Base-by-base conservation (phyloP, 2,888 invertebrate genomes). In the Branchellion lobata region DNA sequence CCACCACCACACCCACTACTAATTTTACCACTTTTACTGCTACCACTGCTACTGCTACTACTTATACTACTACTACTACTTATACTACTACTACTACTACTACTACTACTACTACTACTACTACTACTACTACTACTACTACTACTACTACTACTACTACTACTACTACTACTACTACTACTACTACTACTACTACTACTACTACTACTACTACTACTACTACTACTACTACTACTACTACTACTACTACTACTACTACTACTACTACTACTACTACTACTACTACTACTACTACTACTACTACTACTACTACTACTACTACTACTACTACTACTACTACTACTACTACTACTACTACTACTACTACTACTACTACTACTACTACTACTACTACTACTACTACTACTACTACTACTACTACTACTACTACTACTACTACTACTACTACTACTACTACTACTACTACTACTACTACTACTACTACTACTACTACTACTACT, bases 361-460 rank as follows among this genome's bases (percentile, higher is more conserved):
- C 71, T 69, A 69, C 71, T 69, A 69, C 71, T 69, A 69, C 11
- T 69, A 69, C 71, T 69, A 69, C 71, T 69, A 69, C 71, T 69
- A 69, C 71, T 69, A 69, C 71, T 69, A 69, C 71, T 69, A 69
- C 71, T 74, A 74, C 74, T 74, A 74, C 74, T 74, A 74, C 74
- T 74, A 74, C 47, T 74, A 74, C 74, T 74, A 40, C 74, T 74
- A 74, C 74, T 74, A 74, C 74, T 74, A 74, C 74, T 74, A 74
- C 74, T 74, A 74, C 74, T 74, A 74, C 74, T 40, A 74, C 74
- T 74, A 74, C 74, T 74, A 74, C 74, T 74, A 74, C 74, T 74
- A 74, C 74, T 74, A 74, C 74, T 69, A 69, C 71, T 69, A 69
- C 71, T 69, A 69, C 71, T 69, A 69, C 71, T 69, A 69, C 71